phyloP scores from a whole-genome alignment of 2,888 invertebrate species.

The Trisateles emortualis region DNA sequence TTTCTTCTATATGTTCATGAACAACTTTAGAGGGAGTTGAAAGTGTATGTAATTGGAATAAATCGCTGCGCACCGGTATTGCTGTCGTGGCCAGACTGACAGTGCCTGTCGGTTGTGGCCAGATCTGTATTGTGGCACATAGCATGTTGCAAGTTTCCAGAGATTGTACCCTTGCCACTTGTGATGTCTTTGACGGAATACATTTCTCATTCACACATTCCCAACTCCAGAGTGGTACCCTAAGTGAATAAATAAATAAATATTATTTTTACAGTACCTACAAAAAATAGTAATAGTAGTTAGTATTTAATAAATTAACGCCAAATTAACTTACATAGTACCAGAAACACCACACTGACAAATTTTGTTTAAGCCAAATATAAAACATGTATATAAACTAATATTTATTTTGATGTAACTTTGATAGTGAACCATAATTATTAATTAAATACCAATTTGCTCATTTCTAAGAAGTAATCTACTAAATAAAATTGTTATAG shows the following conservation, averaged over 20 bases:
- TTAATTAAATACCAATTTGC: conserved; percentile 37
- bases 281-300: too few species aligned
- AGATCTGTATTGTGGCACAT: conserved; percentile 90
- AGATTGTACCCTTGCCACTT: conserved; percentile 79
- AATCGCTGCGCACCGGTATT: conserved; percentile 86
- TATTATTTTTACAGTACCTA: not conserved
- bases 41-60: conserved; percentile 77
- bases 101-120: conserved; percentile 92
- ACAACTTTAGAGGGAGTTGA: conserved; percentile 64
- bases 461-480: conserved; percentile 14
- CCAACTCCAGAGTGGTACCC: conserved; percentile 90
- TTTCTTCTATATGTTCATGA: conserved; percentile 69
- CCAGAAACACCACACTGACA: conserved; percentile 15
- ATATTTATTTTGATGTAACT: conserved; percentile 13
- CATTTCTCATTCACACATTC: conserved; percentile 90
- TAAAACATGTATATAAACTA: conserved; percentile 15
- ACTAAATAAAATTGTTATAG: conserved; percentile 13
- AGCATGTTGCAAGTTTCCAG: conserved; percentile 90
- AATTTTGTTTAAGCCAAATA: conserved; percentile 12
- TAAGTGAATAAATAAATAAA: conserved; percentile 51
- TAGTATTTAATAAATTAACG: not conserved
- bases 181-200: conserved; percentile 78
- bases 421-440: conserved; percentile 27
- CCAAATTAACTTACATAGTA: conserved; percentile 21
- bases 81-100: conserved; percentile 88